These are phyloP conservation scores for Leistus spinibarbis DNA, from an alignment of 2,888 invertebrate genomes.

Conservation along the genomic window DNA sequence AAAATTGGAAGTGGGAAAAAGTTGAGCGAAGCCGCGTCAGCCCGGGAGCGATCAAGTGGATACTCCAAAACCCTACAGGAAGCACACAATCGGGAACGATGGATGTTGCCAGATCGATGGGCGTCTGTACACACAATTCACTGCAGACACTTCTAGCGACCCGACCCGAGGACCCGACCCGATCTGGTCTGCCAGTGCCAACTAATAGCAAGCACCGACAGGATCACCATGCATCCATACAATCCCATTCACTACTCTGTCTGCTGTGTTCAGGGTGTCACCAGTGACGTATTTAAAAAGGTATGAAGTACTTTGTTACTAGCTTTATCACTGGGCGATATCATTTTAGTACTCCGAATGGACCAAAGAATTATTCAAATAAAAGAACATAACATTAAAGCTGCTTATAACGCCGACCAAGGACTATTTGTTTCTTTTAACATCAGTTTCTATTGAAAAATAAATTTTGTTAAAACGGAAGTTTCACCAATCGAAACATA, in stretches of 20 bases:
- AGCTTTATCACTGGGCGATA: too few relatives aligned
- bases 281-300: background rate
- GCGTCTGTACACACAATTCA: conserved; percentile 10
- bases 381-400: background rate
- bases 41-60: conserved; percentile 9
- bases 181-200: too few relatives aligned
- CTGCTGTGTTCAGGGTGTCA: too few relatives aligned
- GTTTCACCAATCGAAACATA: background rate
- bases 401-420: background rate
- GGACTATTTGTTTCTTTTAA: background rate
- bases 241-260: background rate
- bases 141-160: background rate
- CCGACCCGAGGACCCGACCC: background rate
- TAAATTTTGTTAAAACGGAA: background rate
- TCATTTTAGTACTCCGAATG: too few relatives aligned
- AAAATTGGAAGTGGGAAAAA: conserved; percentile 6
- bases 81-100: conserved; percentile 8
- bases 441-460: background rate
- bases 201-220: background rate
- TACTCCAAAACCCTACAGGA: conserved; percentile 8
- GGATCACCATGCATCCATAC: background rate
- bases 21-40: conserved; percentile 12
- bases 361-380: too few relatives aligned
- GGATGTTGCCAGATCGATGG: conserved; percentile 13
- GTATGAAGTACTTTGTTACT: background rate